phyloP scores from a whole-genome alignment of 2,113 vertebrate species.

The Poeciliopsis retropinna region DNA sequence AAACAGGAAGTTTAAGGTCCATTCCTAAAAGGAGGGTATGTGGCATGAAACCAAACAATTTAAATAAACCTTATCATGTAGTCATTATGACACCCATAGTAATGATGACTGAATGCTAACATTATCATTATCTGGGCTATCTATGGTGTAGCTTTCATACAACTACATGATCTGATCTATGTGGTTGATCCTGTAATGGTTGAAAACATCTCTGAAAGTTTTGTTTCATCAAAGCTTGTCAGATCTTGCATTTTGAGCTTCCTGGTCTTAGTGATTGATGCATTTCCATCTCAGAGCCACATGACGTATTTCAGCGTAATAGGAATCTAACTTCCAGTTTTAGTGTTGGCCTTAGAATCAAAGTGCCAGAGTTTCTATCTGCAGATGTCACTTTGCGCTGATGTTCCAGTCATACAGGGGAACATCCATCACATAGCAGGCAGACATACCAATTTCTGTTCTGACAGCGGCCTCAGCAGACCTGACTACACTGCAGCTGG shows the following conservation, averaged over 20 bases:
- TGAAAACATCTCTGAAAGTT: background rate
- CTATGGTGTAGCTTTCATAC: background rate
- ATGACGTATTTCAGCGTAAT: background rate
- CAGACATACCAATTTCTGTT: slow-evolving; percentile 53
- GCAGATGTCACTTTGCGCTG: background rate
- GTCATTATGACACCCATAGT: background rate
- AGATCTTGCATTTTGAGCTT: background rate
- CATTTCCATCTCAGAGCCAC: background rate
- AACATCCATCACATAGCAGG: slow-evolving; percentile 51
- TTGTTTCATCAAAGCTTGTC: background rate
- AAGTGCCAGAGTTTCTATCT: background rate
- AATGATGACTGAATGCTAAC: background rate
- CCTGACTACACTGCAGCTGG: slow-evolving; percentile 4
- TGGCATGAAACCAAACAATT: too few species aligned
- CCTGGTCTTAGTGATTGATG: background rate
- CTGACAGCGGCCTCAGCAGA: slow-evolving; percentile 55
- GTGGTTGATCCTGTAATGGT: background rate
- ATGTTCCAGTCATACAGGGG: slow-evolving; percentile 33
- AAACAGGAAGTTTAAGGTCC: too few species aligned
- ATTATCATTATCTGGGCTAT: background rate
- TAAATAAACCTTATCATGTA: too few species aligned
- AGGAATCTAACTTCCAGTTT: background rate
- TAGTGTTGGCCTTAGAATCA: background rate
- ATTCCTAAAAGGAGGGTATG: too few species aligned
- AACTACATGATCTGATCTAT: background rate